A percentile compares a stretch with the other conserved stretches of the same genome.
These are phyloP conservation scores for Microcebus ravelobensis DNA, from an alignment of 2,113 vertebrate genomes.

Conservation along the genomic window DNA sequence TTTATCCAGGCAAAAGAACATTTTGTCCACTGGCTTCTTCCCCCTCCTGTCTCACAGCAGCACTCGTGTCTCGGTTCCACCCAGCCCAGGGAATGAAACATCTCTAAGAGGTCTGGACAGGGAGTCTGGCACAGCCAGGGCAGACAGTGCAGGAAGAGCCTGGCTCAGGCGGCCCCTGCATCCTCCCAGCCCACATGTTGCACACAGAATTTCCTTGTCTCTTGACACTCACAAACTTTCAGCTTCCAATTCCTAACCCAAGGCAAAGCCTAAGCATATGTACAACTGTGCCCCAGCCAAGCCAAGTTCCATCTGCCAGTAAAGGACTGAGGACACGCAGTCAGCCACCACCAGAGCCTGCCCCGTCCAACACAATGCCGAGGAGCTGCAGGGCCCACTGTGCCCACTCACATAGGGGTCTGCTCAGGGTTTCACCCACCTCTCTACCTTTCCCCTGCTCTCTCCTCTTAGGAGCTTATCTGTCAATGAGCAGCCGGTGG, in stretches of 20 bases:
- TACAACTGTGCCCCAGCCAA: constrained; percentile 2
- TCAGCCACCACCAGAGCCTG: not conserved
- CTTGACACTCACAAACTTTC: constrained; percentile 38
- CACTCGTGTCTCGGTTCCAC: not conserved
- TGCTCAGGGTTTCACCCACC: not conserved
- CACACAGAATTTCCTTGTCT: constrained; percentile 54
- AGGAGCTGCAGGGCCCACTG: not conserved
- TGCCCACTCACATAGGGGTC: not conserved
- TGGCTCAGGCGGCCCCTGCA: not conserved
- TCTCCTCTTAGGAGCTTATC: constrained; percentile 37
- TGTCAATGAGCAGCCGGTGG: not conserved
- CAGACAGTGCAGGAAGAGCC: not conserved
- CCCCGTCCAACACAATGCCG: not conserved
- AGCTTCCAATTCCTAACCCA: constrained; percentile 28
- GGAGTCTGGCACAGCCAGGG: not conserved
- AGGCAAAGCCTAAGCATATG: constrained; percentile 53
- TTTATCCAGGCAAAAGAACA: constrained; percentile 44
- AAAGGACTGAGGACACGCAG: not conserved
- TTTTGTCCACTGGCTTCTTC: constrained; percentile 52
- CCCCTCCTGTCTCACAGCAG: not conserved
- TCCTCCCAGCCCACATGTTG: not conserved
- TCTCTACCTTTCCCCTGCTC: not conserved
- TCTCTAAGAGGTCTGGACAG: constrained; percentile 19
- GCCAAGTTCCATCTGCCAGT: constrained; percentile 14
- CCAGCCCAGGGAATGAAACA: constrained; percentile 16